A percentile compares a stretch with the other conserved stretches of the same genome.
Conservation (phyloP, 1,140 invertebrate genomes). For the Leptinotarsa undecemlineata region DNA sequence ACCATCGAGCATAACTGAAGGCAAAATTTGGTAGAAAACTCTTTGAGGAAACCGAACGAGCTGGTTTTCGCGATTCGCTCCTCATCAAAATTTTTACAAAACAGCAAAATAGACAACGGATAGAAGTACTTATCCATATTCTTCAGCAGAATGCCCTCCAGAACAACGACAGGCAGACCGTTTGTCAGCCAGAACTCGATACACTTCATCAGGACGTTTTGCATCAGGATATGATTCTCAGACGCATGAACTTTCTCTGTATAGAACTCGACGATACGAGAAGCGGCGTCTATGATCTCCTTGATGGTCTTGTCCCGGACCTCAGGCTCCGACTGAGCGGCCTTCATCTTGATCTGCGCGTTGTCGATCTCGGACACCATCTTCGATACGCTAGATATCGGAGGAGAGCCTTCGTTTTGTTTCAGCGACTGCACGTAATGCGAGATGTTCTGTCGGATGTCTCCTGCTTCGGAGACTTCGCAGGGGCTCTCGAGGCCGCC, state of each 20-base stretch:
- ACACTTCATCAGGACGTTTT: constrained; percentile 54
- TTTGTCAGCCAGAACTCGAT: constrained; percentile 57
- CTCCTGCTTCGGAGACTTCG: constrained; percentile 45
- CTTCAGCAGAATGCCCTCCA: constrained; percentile 56
- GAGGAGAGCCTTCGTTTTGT: constrained; percentile 45
- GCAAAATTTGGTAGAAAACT: constrained; percentile 55
- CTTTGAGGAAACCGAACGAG: constrained; percentile 53
- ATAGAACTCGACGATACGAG: constrained; percentile 51
- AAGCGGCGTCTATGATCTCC: constrained; percentile 49
- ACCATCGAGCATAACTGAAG: constrained; percentile 55
- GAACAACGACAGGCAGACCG: constrained; percentile 53
- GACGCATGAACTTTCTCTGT: constrained; percentile 50
- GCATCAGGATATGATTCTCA: constrained; percentile 55
- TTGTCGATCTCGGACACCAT: constrained; percentile 38
- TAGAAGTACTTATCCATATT: constrained; percentile 59
- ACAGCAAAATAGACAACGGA: constrained; percentile 56
- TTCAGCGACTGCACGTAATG: constrained; percentile 51
- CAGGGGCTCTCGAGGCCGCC: constrained; percentile 53
- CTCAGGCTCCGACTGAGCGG: constrained; percentile 35
- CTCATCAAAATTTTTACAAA: constrained; percentile 56
- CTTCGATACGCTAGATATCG: constrained; percentile 48
- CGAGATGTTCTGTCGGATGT: constrained; percentile 50
- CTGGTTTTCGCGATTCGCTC: constrained; percentile 40
- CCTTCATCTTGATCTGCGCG: constrained; percentile 31
- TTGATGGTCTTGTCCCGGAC: constrained; percentile 46